Base-by-base conservation (phyloP, 2,797 vertebrate genomes). In the Tapirus indicus region DNA sequence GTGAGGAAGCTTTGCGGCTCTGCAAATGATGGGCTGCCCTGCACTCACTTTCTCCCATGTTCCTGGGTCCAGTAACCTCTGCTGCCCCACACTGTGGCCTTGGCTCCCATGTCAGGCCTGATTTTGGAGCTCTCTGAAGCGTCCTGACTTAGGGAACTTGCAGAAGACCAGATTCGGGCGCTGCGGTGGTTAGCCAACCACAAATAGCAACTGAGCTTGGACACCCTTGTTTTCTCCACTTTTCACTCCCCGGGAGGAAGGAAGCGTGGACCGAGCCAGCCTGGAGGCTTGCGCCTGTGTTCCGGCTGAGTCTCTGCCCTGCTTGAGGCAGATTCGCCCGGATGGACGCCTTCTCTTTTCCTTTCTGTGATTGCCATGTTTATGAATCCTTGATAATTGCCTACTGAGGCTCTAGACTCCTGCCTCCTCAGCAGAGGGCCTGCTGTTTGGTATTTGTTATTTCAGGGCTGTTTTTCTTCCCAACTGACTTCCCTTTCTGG, bases 361-460 rank as follows among this genome's bases (percentile, higher is more conserved):
- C 84, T 93, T 86, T 87, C 71, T 13, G 27, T 94, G 88, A 77
- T 92, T 94, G 64, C 14, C 0, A 0, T 95, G 96, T 94, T 97
- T 97, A 69, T 17, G 71, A 68, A 32, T 66, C 54, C 54, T 47
- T 86, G 86, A 0, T 96, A 95, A 96, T 91, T 92, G 75, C 85
- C 79, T 64, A 0, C 23, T 86, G 38, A 66, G 72, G 8, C 27
- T 64, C 69, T 44, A 17, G 68, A 14, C 72, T 18, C 77, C 23
- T 71, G 86, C 88, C 62, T 77, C 35, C 60, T 85, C 79, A 71
- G 71, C 93, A 58, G 85, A 79, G 60, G 66, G 20, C 84, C 32
- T 47, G 25, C 13, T 68, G 13, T 49, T 64, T 66, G 83, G 32
- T 88, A 27, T 95, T 91, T 75, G 52, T 80, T 66, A 41, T 89